Evolutionary conservation across 23 tunicate species (phyloP).

Genomic region (Aplidium turbinatum): DNA sequence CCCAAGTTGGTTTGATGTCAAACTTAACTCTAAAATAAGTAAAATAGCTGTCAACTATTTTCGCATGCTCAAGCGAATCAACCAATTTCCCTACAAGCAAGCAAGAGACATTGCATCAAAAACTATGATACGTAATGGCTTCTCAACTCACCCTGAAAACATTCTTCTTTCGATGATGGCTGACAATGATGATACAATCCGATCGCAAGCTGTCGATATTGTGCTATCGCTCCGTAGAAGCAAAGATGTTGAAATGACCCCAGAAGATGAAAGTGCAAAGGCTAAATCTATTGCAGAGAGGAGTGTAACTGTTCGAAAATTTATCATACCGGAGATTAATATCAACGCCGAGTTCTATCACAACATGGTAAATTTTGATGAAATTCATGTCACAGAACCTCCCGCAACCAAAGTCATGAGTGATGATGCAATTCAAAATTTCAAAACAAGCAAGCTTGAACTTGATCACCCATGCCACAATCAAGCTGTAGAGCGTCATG

Average conservation of each 20-base stretch:
- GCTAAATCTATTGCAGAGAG: conserved; percentile 17
- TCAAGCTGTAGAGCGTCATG: conserved; percentile 29
- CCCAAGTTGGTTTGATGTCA: conserved; percentile 38
- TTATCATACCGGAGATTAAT: background rate
- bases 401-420: conserved; percentile 9
- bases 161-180: conserved; percentile 30
- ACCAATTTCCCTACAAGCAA: conserved; percentile 23
- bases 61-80: conserved; percentile 17
- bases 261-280: background rate
- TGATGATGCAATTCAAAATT: background rate
- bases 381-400: conserved; percentile 18
- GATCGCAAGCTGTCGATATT: conserved; percentile 19
- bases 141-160: conserved; percentile 35
- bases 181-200: background rate
- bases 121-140: conserved; percentile 11
- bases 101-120: conserved; percentile 14
- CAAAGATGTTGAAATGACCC: background rate
- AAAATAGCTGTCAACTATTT: conserved; percentile 22
- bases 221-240: conserved; percentile 10
- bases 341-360: background rate
- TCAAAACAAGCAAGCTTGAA: conserved; percentile 16
- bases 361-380: conserved; percentile 17
- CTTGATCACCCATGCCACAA: conserved; percentile 23
- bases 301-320: background rate
- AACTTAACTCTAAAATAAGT: background rate